Percentiles rank a stretch among this genome's conserved stretches.
Evolutionary conservation across 1,140 invertebrate species (phyloP).

Genomic region (Caenorhabditis remanei): DNA sequence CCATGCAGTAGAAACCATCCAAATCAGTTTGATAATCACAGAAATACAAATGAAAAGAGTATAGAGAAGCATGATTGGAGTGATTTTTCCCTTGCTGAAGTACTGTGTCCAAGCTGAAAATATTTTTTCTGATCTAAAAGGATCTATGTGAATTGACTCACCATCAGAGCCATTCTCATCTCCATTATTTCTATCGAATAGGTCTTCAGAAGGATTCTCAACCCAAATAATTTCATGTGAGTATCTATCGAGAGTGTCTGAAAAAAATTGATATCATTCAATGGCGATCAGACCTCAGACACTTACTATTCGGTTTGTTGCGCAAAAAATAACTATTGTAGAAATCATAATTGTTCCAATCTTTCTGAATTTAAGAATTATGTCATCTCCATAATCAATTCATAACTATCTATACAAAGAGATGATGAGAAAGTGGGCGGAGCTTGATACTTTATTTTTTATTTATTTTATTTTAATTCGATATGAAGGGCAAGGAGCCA

Average conservation of each 20-base stretch:
- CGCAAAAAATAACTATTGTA: not conserved
- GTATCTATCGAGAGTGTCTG: not conserved
- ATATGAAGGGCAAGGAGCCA: too few species aligned
- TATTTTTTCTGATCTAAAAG: too few species aligned
- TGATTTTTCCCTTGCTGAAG: not conserved
- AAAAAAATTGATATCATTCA: not conserved
- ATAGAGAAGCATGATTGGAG: constrained; percentile 7
- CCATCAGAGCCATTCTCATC: not conserved
- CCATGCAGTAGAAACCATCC: not conserved
- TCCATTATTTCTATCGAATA: not conserved
- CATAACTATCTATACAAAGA: too few species aligned
- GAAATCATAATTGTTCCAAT: too few species aligned
- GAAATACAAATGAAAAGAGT: constrained; percentile 29
- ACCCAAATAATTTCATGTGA: not conserved
- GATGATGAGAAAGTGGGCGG: too few species aligned
- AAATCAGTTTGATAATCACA: constrained; percentile 6
- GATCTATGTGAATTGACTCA: not conserved
- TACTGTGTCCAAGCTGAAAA: not conserved
- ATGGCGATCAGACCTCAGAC: not conserved
- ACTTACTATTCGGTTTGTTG: not conserved
- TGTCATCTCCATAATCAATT: too few species aligned
- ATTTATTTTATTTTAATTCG: too few species aligned
- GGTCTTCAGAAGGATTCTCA: not conserved
- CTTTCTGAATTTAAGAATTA: too few species aligned
- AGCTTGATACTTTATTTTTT: too few species aligned